These are phyloP conservation scores for Danionella dracula DNA, from an alignment of 2,797 vertebrate species.

Conservation along the genomic window DNA sequence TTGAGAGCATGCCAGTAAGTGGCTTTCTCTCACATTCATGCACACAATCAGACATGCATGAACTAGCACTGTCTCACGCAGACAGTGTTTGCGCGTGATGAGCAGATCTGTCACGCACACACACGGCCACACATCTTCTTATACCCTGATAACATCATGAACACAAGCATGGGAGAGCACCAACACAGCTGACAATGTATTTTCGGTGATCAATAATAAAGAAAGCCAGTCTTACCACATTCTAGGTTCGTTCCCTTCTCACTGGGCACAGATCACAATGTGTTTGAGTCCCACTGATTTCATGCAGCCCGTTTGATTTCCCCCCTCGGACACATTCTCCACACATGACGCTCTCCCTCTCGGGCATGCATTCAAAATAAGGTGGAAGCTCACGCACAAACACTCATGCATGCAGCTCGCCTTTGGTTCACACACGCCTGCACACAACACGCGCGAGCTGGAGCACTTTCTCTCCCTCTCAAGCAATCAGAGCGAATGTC, in stretches of 20 bases:
- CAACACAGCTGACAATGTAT: slow-evolving; percentile 20
- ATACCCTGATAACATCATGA: slow-evolving; percentile 26
- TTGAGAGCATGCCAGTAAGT: slow-evolving; percentile 36
- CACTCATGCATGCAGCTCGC: not conserved
- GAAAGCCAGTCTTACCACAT: slow-evolving; percentile 64
- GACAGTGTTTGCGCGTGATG: not conserved
- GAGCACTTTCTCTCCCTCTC: slow-evolving; percentile 35
- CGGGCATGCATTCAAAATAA: slow-evolving; percentile 44
- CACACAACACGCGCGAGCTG: slow-evolving; percentile 18
- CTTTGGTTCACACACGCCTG: too few species aligned
- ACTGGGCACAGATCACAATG: slow-evolving; percentile 53
- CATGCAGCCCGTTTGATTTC: slow-evolving; percentile 52
- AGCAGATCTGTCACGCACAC: not conserved
- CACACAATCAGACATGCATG: not conserved
- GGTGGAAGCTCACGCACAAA: slow-evolving; percentile 1
- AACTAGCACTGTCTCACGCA: not conserved
- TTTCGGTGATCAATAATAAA: slow-evolving; percentile 50
- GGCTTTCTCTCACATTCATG: slow-evolving; percentile 25
- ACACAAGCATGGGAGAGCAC: slow-evolving; percentile 36
- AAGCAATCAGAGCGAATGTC: slow-evolving; percentile 53
- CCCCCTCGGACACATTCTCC: slow-evolving; percentile 50
- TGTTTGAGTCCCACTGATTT: slow-evolving; percentile 75
- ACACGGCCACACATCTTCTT: not conserved
- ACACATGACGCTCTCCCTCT: slow-evolving; percentile 58
- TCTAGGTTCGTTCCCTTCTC: slow-evolving; percentile 48